Evolutionary conservation across 2,888 invertebrate genomes (phyloP).

Genomic region (Epinotia nisella): DNA sequence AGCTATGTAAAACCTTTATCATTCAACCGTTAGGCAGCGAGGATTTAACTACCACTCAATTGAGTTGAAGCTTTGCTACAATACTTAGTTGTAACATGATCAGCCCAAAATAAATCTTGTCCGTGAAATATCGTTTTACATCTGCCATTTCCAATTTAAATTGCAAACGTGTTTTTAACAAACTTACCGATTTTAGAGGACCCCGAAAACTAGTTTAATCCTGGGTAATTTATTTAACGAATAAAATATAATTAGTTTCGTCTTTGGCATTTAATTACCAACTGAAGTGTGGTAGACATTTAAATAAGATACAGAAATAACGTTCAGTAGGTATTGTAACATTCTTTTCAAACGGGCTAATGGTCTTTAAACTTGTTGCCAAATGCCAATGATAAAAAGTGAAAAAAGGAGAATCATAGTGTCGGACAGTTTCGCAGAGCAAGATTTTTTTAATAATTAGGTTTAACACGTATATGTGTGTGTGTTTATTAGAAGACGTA

Average conservation of each 20-base stretch:
- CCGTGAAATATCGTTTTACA: conserved; percentile 16
- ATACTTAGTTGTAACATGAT: not conserved
- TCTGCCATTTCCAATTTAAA: conserved; percentile 21
- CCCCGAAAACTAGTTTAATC: conserved; percentile 17
- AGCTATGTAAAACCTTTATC: too few relatives aligned
- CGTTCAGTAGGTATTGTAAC: not conserved
- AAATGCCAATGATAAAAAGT: too few relatives aligned
- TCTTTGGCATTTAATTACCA: conserved; percentile 9
- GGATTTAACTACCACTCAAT: not conserved
- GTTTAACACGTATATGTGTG: too few relatives aligned
- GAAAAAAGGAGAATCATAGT: too few relatives aligned
- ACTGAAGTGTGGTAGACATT: not conserved
- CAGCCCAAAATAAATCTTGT: not conserved
- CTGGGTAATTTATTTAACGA: conserved; percentile 13
- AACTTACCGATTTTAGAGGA: not conserved
- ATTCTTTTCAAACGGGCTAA: not conserved
- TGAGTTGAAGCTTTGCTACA: not conserved
- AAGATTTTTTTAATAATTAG: too few relatives aligned
- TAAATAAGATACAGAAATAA: not conserved
- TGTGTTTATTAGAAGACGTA: too few relatives aligned
- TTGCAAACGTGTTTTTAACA: conserved; percentile 25
- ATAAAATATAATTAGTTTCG: conserved; percentile 10
- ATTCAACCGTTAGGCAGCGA: too few relatives aligned
- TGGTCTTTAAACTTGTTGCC: too few relatives aligned
- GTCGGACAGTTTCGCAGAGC: too few relatives aligned